Percentiles rank a stretch among this genome's conserved stretches.
Evolutionary conservation across 2,797 vertebrate genomes (phyloP).

Genomic region (Prunella strophiata): DNA sequence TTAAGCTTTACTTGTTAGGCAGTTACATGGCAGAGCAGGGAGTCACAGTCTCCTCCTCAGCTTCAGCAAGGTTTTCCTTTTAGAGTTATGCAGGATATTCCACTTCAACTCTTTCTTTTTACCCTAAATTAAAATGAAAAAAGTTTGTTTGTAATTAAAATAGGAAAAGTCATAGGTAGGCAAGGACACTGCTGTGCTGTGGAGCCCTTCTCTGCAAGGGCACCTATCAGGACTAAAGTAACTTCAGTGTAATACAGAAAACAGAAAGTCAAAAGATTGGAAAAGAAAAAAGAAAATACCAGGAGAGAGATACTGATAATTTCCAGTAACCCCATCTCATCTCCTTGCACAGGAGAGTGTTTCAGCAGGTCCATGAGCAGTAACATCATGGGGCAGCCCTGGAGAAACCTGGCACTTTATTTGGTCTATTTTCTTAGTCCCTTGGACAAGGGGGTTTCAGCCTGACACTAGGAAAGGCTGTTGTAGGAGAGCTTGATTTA

Average conservation of each 20-base stretch:
- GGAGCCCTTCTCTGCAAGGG: not conserved
- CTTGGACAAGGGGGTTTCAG: not conserved
- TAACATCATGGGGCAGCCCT: not conserved
- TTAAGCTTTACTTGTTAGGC: not conserved
- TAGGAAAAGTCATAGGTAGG: not conserved
- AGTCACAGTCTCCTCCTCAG: not conserved
- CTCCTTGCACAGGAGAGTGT: not conserved
- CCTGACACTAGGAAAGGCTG: not conserved
- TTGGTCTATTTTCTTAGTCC: not conserved
- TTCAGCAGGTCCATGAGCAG: not conserved
- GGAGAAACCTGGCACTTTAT: not conserved
- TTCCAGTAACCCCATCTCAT: not conserved
- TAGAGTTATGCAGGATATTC: not conserved
- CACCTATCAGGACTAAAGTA: not conserved
- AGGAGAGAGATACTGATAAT: not conserved
- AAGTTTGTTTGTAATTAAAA: not conserved
- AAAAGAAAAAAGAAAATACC: not conserved
- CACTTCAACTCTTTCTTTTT: not conserved
- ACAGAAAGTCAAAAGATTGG: not conserved
- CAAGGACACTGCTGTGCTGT: not conserved
- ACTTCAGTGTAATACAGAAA: not conserved
- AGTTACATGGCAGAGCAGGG: not conserved
- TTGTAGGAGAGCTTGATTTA: slow-evolving; percentile 1
- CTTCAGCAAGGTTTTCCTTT: not conserved
- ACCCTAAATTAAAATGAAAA: not conserved